Evolutionary conservation across 2,888 invertebrate genomes (phyloP), one percentile per base, ranked within the genome.

Genomic region (Andrena marginata): DNA sequence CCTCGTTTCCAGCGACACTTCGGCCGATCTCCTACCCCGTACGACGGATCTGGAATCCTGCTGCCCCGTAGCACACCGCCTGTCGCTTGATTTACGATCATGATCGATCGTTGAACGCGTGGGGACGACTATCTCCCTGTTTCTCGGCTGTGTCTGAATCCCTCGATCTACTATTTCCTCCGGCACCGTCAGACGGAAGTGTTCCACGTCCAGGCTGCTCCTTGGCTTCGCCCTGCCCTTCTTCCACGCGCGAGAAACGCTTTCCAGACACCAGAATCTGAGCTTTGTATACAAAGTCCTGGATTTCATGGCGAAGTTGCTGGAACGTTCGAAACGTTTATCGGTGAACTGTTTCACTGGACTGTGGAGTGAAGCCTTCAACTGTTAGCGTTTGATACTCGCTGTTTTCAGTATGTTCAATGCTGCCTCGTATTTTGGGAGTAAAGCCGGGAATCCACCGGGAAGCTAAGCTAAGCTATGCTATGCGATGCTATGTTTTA

Each of bases 61-160:
- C 64, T 77, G 64, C 54, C 60, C 51, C 60, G 72, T 78, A 63
- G 33, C 56, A 56, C 62, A 64, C 75, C 70, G 83, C 60, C 49
- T 54, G 23, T 42, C 63, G 35, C 79, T 85, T 88, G 89, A 89
- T 89, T 88, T 89, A 89, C 85, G 89, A 86, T 87, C 85, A 63
- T 74, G 82, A 82, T 73, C 77, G 70, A 79, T 80, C 79, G 77
- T 76, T 77, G 81, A 77, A 62, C 64, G 42, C 68, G 68, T 54
- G 54, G 65, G 31, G 63, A 82, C 63, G 42, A 60, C 71, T 64
- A 81, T 81, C 72, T 67, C 31, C 67, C 16, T 8, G 33, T 33
- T 13, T 48, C 56, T 56, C 60, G 16, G 35, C 62, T 42, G 56
- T 64, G 54, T 20, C 31, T 51, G 80, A 71, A 78, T 78, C 73